Evolutionary conservation across 1,140 invertebrate genomes (phyloP).

Genomic region (Platyura marginata): DNA sequence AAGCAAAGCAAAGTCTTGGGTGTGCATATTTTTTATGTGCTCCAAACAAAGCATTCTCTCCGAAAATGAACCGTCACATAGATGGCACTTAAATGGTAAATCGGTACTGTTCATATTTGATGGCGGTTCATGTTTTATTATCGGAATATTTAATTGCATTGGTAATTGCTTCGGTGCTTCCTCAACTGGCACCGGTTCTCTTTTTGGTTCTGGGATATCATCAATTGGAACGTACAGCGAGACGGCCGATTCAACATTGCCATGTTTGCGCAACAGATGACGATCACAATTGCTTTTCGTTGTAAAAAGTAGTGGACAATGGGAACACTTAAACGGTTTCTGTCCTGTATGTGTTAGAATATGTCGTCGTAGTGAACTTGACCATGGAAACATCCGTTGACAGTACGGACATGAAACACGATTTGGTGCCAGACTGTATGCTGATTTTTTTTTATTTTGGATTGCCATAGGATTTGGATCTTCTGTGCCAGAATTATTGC

Average conservation of each 20-base stretch:
- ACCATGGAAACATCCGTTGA: constrained; percentile 86
- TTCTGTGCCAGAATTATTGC: constrained; percentile 64
- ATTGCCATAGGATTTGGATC: constrained; percentile 34
- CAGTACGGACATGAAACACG: constrained; percentile 84
- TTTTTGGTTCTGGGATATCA: constrained; percentile 7
- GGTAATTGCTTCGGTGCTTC: constrained; percentile 18
- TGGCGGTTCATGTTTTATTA: neutral
- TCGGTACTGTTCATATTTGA: constrained; percentile 23
- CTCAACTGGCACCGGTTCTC: constrained; percentile 14
- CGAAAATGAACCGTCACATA: constrained; percentile 72
- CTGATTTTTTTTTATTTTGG: constrained; percentile 72
- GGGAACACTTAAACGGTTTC: constrained; percentile 86
- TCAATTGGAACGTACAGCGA: constrained; percentile 23
- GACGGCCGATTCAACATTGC: constrained; percentile 26
- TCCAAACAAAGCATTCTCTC: constrained; percentile 60
- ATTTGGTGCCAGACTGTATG: constrained; percentile 86
- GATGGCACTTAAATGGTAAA: constrained; percentile 78
- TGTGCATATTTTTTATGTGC: constrained; percentile 57
- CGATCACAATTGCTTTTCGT: constrained; percentile 95
- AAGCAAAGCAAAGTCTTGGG: constrained; percentile 50
- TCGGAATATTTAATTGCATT: constrained; percentile 4
- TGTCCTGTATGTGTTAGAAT: constrained; percentile 88
- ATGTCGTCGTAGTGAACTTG: constrained; percentile 78
- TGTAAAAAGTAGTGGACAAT: constrained; percentile 83
- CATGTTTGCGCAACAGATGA: constrained; percentile 79